Evolutionary conservation across 2,888 invertebrate genomes (phyloP).

Genomic region (Amiota minor): DNA sequence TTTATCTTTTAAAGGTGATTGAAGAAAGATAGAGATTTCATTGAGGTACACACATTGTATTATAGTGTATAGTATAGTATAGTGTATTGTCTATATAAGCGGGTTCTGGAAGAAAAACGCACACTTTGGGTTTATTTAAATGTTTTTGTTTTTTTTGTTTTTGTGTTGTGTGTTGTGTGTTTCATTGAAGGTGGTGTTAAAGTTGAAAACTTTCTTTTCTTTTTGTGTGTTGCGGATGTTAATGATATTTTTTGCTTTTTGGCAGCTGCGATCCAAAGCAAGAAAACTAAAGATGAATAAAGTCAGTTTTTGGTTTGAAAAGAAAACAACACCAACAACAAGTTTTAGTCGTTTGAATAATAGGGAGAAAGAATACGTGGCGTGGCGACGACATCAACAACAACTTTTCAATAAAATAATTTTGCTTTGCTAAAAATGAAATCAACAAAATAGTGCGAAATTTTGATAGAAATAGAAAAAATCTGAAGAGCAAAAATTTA

Average conservation of each 20-base stretch:
- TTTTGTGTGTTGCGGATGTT: neutral
- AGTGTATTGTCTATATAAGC: too few relatives aligned
- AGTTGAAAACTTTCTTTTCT: slow-evolving; percentile 26
- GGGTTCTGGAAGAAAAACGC: too few relatives aligned
- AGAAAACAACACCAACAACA: slow-evolving; percentile 10
- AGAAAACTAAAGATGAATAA: neutral
- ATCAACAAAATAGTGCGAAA: neutral
- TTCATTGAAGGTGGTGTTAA: neutral
- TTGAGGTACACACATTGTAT: too few relatives aligned
- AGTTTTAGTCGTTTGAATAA: slow-evolving; percentile 14
- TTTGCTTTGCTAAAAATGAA: neutral
- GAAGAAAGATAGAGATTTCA: too few relatives aligned
- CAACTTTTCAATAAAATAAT: slow-evolving; percentile 1
- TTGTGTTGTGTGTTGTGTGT: too few relatives aligned
- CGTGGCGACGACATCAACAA: slow-evolving; percentile 14
- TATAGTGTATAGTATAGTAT: too few relatives aligned
- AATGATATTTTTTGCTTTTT: slow-evolving; percentile 1
- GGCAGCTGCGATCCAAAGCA: neutral
- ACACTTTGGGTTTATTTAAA: too few relatives aligned
- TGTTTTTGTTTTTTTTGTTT: too few relatives aligned
- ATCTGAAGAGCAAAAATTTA: neutral
- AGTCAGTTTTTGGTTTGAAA: neutral
- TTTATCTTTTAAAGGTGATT: neutral
- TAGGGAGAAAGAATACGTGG: slow-evolving; percentile 38
- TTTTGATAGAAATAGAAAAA: neutral